These are phyloP conservation scores for Dromococcyx pavoninus DNA, from an alignment of 2,797 vertebrate species.

Conservation along the genomic window DNA sequence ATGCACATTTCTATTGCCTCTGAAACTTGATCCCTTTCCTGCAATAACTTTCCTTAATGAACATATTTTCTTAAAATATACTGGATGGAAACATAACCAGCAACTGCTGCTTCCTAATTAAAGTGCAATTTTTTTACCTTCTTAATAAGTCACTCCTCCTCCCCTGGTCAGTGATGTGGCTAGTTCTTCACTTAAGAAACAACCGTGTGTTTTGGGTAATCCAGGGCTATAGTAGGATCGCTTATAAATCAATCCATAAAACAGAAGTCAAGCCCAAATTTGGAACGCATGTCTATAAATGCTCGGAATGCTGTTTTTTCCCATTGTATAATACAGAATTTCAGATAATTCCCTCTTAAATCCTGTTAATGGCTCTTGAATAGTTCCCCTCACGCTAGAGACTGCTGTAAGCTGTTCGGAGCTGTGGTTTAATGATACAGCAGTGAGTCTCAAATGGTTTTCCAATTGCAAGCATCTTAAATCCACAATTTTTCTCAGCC, in stretches of 20 bases:
- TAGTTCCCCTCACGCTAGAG: not conserved
- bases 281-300: not conserved
- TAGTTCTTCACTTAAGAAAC: not conserved
- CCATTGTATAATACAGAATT: not conserved
- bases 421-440: not conserved
- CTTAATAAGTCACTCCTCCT: not conserved
- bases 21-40: not conserved
- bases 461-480: not conserved
- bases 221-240: not conserved
- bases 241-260: not conserved
- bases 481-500: not conserved
- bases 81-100: not conserved
- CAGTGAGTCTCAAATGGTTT: not conserved
- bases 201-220: not conserved
- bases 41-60: not conserved
- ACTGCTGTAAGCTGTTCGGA: not conserved
- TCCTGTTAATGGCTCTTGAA: not conserved
- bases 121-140: not conserved
- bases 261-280: not conserved
- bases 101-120: not conserved
- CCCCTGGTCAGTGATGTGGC: too few species aligned
- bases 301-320: not conserved
- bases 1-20: not conserved
- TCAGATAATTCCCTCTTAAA: not conserved
- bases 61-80: not conserved